Percentiles rank a stretch among this genome's conserved stretches.
Evolutionary conservation across 2,888 invertebrate species (phyloP).

Genomic region (Drosophila lutescens): DNA sequence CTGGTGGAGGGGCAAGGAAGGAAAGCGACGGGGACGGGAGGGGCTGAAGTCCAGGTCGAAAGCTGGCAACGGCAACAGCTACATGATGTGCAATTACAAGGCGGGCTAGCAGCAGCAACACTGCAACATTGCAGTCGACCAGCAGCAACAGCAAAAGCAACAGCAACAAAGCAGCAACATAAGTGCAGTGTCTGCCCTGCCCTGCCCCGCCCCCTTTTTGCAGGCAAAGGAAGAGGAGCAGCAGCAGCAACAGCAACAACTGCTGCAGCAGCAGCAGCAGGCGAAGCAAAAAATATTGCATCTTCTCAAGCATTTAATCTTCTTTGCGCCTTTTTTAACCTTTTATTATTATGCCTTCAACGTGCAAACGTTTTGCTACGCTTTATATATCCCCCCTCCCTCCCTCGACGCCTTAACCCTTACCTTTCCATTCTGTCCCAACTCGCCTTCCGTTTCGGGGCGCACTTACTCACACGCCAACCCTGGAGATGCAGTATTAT

Average conservation of each 20-base stretch:
- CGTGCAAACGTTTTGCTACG: slow-evolving; percentile 80
- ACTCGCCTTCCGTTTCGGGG: slow-evolving; percentile 68
- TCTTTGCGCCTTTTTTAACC: slow-evolving; percentile 81
- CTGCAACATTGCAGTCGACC: slow-evolving; percentile 39
- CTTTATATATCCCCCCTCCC: slow-evolving; percentile 56
- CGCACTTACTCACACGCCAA: slow-evolving; percentile 79
- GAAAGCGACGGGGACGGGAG: not conserved
- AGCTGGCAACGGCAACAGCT: slow-evolving; percentile 66
- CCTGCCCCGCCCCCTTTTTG: slow-evolving; percentile 65
- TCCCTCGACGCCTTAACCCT: slow-evolving; percentile 4
- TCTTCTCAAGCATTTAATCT: slow-evolving; percentile 81
- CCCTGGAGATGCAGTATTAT: slow-evolving; percentile 27
- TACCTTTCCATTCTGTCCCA: slow-evolving; percentile 8
- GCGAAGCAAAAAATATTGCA: slow-evolving; percentile 72
- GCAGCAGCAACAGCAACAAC: slow-evolving; percentile 11
- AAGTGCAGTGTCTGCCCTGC: slow-evolving; percentile 74
- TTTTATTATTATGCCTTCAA: slow-evolving; percentile 81
- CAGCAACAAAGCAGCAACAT: slow-evolving; percentile 65
- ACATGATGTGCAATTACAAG: slow-evolving; percentile 58
- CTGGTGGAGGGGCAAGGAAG: not conserved
- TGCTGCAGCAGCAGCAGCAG: slow-evolving; percentile 24
- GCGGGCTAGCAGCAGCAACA: slow-evolving; percentile 48
- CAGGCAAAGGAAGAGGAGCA: slow-evolving; percentile 32
- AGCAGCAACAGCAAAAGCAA: slow-evolving; percentile 19
- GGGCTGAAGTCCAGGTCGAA: slow-evolving; percentile 39